Percentiles rank a stretch among this genome's conserved stretches.
Evolutionary conservation across 2,888 invertebrate genomes (phyloP).

Genomic region (Tetranychus truncatus): DNA sequence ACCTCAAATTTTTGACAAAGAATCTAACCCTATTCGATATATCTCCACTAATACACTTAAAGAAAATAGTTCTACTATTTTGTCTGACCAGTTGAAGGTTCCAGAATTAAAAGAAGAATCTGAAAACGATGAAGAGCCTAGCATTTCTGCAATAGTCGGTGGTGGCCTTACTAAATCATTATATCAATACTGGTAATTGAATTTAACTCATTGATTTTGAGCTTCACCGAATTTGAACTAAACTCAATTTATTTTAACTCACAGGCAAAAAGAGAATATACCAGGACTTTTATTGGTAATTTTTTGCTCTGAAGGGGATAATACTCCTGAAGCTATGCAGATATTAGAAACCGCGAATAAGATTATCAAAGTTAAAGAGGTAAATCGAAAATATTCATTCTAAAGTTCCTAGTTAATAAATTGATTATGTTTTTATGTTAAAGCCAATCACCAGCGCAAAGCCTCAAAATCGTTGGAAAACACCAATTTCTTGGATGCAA

Average conservation of each 20-base stretch:
- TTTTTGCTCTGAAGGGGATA: constrained; percentile 14
- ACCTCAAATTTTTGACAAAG: background rate
- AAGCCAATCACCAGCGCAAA: too few species aligned
- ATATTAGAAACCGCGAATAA: background rate
- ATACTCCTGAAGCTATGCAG: constrained; percentile 6
- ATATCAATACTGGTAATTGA: background rate
- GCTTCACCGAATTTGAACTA: background rate
- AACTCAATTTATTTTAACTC: background rate
- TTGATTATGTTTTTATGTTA: too few species aligned
- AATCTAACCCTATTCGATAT: background rate
- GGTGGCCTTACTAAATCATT: background rate
- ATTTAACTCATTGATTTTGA: background rate
- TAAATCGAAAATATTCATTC: too few species aligned
- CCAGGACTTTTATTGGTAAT: background rate
- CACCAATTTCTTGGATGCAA: constrained; percentile 7
- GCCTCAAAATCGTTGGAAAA: background rate
- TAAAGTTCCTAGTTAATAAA: too few species aligned
- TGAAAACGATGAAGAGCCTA: background rate
- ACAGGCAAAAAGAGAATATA: background rate
- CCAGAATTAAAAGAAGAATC: background rate
- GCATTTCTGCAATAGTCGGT: background rate
- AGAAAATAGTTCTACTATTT: background rate
- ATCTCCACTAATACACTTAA: background rate
- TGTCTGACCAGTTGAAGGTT: background rate
- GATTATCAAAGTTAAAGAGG: background rate